Evolutionary conservation across 2,888 invertebrate species (phyloP).

Genomic region (Ochlodes sylvanus): DNA sequence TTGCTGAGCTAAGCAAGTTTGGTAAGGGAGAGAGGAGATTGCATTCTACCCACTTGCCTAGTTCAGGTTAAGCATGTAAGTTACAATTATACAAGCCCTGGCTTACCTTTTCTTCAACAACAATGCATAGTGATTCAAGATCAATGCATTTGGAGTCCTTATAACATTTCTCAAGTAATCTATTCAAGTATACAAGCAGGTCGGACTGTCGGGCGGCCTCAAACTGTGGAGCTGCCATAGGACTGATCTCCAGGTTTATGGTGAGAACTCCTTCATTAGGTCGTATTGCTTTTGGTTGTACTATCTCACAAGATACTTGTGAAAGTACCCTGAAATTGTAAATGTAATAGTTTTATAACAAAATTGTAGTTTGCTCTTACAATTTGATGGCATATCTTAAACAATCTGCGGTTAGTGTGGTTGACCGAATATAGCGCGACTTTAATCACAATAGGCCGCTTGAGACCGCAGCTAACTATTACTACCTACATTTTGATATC

Average conservation of each 20-base stretch:
- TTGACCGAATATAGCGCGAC: no score
- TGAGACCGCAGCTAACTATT: no score
- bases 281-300: slow-evolving; percentile 92
- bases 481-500: no score
- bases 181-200: slow-evolving; percentile 89
- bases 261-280: slow-evolving; percentile 95
- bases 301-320: slow-evolving; percentile 95
- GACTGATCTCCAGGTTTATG: slow-evolving; percentile 94
- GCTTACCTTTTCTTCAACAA: slow-evolving; percentile 93
- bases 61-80: no score
- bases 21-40: no score
- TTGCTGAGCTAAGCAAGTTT: no score
- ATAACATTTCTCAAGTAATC: slow-evolving; percentile 94
- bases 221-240: slow-evolving; percentile 94
- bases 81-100: background rate
- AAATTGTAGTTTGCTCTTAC: no score
- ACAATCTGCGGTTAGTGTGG: no score
- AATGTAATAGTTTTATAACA: background rate
- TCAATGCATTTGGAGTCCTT: slow-evolving; percentile 97
- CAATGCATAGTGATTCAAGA: slow-evolving; percentile 97
- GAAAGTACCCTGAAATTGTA: slow-evolving; percentile 89
- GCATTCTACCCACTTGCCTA: no score
- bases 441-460: no score
- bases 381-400: no score
- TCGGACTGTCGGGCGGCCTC: slow-evolving; percentile 91